phyloP scores from a whole-genome alignment of 2,888 invertebrate genomes.

The Heteromyza rotundicornis region DNA sequence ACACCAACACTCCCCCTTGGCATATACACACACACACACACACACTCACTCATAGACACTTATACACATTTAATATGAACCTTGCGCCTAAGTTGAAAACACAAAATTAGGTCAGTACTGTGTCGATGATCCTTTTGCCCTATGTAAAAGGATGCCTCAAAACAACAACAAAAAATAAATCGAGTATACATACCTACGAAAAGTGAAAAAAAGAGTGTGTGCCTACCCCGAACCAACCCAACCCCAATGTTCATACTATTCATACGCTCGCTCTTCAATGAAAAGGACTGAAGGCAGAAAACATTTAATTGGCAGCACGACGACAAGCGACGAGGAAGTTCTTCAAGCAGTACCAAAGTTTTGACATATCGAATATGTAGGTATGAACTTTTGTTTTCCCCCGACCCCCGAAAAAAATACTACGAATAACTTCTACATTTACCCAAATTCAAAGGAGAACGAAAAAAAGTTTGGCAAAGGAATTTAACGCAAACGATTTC shows the following conservation, averaged over 20 bases:
- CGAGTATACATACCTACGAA: slow-evolving; percentile 24
- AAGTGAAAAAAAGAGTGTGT: background rate
- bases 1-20: background rate
- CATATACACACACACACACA: slow-evolving; percentile 12
- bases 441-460: too few species aligned
- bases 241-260: background rate
- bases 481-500: too few species aligned
- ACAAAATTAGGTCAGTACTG: slow-evolving; percentile 63
- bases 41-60: background rate
- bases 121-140: slow-evolving; percentile 62
- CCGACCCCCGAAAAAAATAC: too few species aligned
- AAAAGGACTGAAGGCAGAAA: too few species aligned
- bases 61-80: slow-evolving; percentile 27
- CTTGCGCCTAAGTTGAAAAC: slow-evolving; percentile 56
- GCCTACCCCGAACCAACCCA: background rate
- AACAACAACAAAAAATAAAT: slow-evolving; percentile 27
- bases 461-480: too few species aligned
- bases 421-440: too few species aligned
- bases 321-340: too few species aligned
- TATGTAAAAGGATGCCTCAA: slow-evolving; percentile 23
- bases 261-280: too few species aligned
- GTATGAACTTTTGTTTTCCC: too few species aligned
- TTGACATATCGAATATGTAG: too few species aligned
- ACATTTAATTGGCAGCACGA: too few species aligned
- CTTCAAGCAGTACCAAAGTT: too few species aligned